Percentiles rank a stretch among this genome's conserved stretches.
Conservation (phyloP, 2,113 vertebrate species). For the Ramphastos sulfuratus region DNA sequence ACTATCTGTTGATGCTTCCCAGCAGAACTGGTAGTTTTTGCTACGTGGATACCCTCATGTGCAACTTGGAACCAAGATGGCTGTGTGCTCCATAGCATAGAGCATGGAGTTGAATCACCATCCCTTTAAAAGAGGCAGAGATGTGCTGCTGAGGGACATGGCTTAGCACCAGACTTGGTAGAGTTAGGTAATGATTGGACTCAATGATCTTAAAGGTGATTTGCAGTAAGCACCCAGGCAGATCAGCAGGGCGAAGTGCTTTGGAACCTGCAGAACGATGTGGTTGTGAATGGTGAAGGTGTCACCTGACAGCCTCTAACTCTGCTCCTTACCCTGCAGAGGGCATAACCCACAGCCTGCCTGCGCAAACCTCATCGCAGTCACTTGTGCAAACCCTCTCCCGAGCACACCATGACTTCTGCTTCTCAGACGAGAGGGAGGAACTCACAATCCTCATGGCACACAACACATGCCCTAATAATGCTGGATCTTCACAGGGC, state of each 20-base stretch:
- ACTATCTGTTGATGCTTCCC: neutral
- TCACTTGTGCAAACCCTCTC: neutral
- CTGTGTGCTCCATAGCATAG: neutral
- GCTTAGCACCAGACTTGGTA: no score
- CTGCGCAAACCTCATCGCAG: neutral
- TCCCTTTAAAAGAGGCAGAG: no score
- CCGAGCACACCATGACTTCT: accelerated
- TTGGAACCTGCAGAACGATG: neutral
- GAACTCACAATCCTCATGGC: neutral
- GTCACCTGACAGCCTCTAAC: neutral
- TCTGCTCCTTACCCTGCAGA: neutral
- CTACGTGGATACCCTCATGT: neutral
- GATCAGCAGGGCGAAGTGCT: accelerated
- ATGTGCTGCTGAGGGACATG: no score
- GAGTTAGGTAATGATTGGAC: no score
- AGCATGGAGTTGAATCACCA: no score
- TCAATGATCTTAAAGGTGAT: no score
- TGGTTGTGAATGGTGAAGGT: neutral
- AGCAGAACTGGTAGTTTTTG: neutral
- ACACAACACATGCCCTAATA: accelerated
- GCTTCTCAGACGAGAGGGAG: neutral
- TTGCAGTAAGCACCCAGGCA: neutral
- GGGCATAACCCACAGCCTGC: accelerated
- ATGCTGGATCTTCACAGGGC: neutral
- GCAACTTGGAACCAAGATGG: accelerated